phyloP scores from a whole-genome alignment of 2,797 vertebrate species.

The Alosa sapidissima region DNA sequence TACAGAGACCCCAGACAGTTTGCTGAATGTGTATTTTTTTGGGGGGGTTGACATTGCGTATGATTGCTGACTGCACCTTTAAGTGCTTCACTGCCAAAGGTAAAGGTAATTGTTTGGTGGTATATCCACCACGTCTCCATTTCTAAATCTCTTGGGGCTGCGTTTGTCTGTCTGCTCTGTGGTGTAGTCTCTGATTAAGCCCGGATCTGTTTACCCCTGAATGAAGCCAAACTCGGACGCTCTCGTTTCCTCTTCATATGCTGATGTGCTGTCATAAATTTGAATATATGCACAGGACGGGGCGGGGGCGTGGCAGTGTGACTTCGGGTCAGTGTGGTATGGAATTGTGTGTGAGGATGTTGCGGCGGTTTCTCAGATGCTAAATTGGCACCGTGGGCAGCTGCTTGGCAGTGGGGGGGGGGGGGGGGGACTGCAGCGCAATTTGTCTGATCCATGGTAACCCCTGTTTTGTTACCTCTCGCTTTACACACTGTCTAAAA shows the following conservation, averaged over 20 bases:
- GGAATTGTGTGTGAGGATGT: slow-evolving; percentile 64
- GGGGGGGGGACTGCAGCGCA: slow-evolving; percentile 22
- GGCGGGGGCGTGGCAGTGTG: background rate
- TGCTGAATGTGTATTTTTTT: too few species aligned
- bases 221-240: background rate
- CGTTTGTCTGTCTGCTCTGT: background rate
- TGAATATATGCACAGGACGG: slow-evolving; percentile 49
- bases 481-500: slow-evolving; percentile 19
- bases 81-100: too few species aligned
- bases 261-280: slow-evolving; percentile 44
- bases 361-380: slow-evolving; percentile 57
- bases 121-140: background rate
- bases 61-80: too few species aligned
- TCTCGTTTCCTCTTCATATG: slow-evolving; percentile 50
- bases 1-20: too few species aligned
- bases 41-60: too few species aligned
- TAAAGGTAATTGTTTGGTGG: too few species aligned
- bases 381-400: slow-evolving; percentile 69
- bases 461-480: slow-evolving; percentile 34
- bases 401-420: slow-evolving; percentile 50
- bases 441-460: slow-evolving; percentile 43
- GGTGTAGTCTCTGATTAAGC: background rate
- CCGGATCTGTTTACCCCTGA: slow-evolving; percentile 31
- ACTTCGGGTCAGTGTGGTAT: slow-evolving; percentile 62
- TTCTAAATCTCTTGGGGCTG: background rate